Evolutionary conservation across 2,113 vertebrate genomes (phyloP), one percentile per base, ranked within the genome.

Genomic region (Atractosteus spatula): DNA sequence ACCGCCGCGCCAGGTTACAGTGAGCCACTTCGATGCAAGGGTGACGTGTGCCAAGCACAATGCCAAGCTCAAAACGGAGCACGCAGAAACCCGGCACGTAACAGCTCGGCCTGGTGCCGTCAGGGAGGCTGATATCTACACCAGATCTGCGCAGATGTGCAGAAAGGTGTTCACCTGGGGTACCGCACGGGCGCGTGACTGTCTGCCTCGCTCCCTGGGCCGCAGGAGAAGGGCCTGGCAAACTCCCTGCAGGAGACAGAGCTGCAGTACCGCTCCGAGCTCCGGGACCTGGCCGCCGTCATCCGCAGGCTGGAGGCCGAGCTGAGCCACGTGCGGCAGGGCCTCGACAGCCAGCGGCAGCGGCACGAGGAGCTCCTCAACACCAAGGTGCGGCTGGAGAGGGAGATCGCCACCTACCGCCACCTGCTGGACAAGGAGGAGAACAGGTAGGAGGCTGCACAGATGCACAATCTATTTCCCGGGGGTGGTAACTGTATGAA

Each of bases 361-460:
- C 93, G 96, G 72, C 96, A 99, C 0, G 85, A 91, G 76, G 86
- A 90, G 79, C 93, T 99, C 62, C 94, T 99, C 79, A 95, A 98
- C 91, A 95, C 96, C 0, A 97, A 97, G 82, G 96, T 98, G 95
- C 94, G 90, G 73, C 91, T 99, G 80, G 97, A 99, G 81, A 90
- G 91, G 62, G 97, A 99, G 85, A 99, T 99, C n/a, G 76, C 92
- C 1, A 96, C 94, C 0, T 99, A 99, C 7, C 91, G 97, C 56
- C 92, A 82, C 29, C 91, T 99, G 54, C 84, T 99, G 51, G 97
- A 99, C 62, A 86, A 90, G 6, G 97, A 98, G 69, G 97, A 99
- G 85, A 92, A 87, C 90, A 96, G 97, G 97, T 98, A 51, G 47
- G 89, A 83, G 84, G 29, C 3, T 3, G n/a, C 3, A 6, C 11